phyloP scores from a whole-genome alignment of 2,797 vertebrate genomes.

The Sparus aurata region DNA sequence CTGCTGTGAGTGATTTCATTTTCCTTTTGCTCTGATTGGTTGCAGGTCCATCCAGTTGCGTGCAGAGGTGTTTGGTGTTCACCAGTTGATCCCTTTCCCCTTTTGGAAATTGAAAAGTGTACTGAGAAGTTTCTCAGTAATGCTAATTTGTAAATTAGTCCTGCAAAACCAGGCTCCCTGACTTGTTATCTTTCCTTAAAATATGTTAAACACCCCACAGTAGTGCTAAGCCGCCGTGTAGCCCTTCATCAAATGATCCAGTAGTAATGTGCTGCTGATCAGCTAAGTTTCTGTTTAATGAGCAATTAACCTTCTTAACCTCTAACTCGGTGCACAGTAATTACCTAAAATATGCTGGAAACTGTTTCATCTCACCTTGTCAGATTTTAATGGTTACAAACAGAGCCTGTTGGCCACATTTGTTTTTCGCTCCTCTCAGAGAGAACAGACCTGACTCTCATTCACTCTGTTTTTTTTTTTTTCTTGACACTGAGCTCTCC shows the following conservation, averaged over 20 bases:
- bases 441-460: background rate
- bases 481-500: background rate
- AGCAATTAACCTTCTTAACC: background rate
- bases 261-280: background rate
- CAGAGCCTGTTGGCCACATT: background rate
- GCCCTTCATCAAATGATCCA: too few relatives aligned
- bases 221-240: too few relatives aligned
- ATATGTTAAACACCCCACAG: background rate
- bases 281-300: background rate
- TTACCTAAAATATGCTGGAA: background rate
- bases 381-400: background rate
- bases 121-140: too few relatives aligned
- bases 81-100: too few relatives aligned
- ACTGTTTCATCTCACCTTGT: background rate
- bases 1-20: constrained; percentile 50
- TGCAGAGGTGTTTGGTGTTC: too few relatives aligned
- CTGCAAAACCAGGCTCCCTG: too few relatives aligned
- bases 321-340: background rate
- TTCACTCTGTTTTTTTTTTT: background rate
- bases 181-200: background rate
- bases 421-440: background rate
- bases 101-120: too few relatives aligned
- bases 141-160: too few relatives aligned
- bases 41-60: too few relatives aligned
- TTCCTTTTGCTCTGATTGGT: background rate